Conservation (phyloP, 2,797 vertebrate genomes). For the Ptychobarbus kaznakovi region DNA sequence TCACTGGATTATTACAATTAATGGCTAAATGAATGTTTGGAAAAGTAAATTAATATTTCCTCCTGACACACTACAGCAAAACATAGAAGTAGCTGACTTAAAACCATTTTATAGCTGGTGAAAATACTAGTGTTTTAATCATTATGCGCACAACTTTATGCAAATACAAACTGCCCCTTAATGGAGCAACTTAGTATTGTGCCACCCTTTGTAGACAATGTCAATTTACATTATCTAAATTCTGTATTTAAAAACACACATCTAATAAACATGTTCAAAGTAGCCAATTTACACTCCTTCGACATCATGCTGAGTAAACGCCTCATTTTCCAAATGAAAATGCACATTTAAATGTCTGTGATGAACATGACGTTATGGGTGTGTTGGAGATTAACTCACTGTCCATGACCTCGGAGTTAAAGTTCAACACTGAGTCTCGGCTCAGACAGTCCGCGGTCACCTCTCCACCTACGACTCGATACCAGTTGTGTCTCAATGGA, state of each 20-base stretch:
- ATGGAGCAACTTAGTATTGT: not conserved
- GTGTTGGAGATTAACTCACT: constrained; percentile 70
- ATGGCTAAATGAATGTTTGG: no score
- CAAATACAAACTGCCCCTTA: not conserved
- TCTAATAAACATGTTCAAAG: not conserved
- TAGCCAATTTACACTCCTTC: not conserved
- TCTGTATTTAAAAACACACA: not conserved
- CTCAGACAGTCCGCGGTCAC: constrained; percentile 94
- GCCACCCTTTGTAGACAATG: not conserved
- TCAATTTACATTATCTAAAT: not conserved
- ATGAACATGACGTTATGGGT: not conserved
- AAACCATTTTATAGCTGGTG: no score
- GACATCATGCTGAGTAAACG: not conserved
- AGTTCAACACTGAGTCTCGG: constrained; percentile 91
- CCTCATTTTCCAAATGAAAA: not conserved
- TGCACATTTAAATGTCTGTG: not conserved
- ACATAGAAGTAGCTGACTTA: no score
- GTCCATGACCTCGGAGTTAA: constrained; percentile 88
- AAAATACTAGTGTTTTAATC: no score
- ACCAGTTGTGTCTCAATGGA: constrained; percentile 94
- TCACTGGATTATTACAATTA: no score
- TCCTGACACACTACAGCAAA: no score
- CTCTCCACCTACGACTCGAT: constrained; percentile 95
- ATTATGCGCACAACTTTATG: not conserved
- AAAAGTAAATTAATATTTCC: no score